A percentile compares a stretch with the other conserved stretches of the same genome.
Conservation (phyloP, 2,797 vertebrate genomes). For the Hydrophis major region DNA sequence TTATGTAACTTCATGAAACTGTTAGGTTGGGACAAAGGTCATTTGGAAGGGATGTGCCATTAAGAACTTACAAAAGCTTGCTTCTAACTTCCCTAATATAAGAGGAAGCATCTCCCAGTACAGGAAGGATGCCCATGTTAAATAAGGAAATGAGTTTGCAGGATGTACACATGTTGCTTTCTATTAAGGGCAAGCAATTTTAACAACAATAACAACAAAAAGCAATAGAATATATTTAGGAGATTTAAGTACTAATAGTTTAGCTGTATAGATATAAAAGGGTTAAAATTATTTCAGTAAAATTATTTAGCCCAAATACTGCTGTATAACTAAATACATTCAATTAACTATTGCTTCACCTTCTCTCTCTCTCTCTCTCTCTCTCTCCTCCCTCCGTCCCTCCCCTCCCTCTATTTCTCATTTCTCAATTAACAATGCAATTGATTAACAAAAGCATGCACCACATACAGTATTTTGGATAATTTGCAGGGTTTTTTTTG, state of each 20-base stretch:
- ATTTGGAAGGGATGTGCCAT: conserved; percentile 80
- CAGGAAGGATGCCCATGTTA: conserved; percentile 92
- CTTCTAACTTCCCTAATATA: conserved; percentile 71
- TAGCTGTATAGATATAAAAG: conserved; percentile 63
- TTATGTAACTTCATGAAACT: conserved; percentile 60
- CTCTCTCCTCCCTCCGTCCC: background rate
- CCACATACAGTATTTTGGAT: background rate
- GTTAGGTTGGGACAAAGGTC: conserved; percentile 74
- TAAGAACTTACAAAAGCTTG: conserved; percentile 78
- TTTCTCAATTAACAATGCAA: background rate
- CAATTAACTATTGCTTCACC: background rate
- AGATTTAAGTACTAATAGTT: conserved; percentile 58
- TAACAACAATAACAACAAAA: conserved; percentile 52
- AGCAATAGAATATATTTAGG: conserved; percentile 52
- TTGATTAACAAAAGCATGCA: background rate
- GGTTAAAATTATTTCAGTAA: background rate
- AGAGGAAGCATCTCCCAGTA: conserved; percentile 85
- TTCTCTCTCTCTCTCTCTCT: background rate
- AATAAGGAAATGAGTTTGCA: conserved; percentile 94
- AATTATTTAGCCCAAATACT: background rate
- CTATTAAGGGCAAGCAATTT: conserved; percentile 79
- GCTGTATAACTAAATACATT: background rate
- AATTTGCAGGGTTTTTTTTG: background rate
- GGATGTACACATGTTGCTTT: conserved; percentile 88
- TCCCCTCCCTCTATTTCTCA: too few species aligned